Percentiles rank a stretch among this genome's conserved stretches.
Conservation (phyloP, 2,888 invertebrate species). For the Ophion ellenae region DNA sequence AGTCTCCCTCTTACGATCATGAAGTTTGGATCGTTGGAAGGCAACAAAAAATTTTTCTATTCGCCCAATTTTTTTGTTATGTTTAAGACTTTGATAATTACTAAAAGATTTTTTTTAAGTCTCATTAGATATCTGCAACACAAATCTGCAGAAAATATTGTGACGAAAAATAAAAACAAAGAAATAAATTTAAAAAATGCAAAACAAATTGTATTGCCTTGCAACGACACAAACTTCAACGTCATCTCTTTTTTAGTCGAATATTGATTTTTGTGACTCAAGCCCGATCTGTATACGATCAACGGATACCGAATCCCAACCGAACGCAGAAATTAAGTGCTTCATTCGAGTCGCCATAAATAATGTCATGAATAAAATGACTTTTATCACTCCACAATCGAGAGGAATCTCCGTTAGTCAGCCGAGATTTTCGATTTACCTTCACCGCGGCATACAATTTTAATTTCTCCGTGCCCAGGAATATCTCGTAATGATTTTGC, state of each 20-base stretch:
- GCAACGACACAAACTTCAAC: not conserved
- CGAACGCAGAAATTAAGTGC: not conserved
- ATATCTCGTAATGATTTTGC: not conserved
- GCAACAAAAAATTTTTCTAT: too few relatives aligned
- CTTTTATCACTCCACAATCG: not conserved
- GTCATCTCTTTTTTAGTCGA: not conserved
- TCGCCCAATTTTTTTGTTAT: too few relatives aligned
- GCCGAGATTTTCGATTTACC: not conserved
- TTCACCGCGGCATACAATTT: conserved; percentile 22
- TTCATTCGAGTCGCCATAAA: not conserved
- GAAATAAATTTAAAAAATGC: too few relatives aligned
- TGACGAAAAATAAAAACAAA: too few relatives aligned
- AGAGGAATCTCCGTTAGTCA: not conserved
- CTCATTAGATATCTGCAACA: too few relatives aligned
- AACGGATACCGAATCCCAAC: not conserved
- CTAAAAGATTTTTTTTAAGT: too few relatives aligned
- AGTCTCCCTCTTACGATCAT: too few relatives aligned
- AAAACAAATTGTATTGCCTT: too few relatives aligned
- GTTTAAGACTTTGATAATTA: too few relatives aligned
- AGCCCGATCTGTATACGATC: not conserved
- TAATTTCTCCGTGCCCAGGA: not conserved
- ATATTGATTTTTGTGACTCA: not conserved
- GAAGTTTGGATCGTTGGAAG: too few relatives aligned
- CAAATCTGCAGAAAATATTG: too few relatives aligned
- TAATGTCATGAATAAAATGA: not conserved